Evolutionary conservation across 2,888 invertebrate genomes (phyloP), one percentile per base, ranked within the genome.

Genomic region (Cheiracanthium punctorium): DNA sequence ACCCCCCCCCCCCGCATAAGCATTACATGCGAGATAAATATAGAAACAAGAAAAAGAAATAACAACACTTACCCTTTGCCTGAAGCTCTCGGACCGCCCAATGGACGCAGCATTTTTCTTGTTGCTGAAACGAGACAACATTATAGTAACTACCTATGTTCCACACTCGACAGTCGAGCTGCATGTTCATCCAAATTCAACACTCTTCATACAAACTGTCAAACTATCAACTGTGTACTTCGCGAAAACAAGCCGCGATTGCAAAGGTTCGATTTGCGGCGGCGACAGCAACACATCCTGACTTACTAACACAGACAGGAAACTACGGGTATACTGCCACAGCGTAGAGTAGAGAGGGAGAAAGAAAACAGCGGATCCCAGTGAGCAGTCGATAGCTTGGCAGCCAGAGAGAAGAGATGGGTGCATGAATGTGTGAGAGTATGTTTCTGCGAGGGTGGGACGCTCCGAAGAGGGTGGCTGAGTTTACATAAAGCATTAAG

Each of bases 31-130:
- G 4, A 58, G 58, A 17, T 24, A 41, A 65, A 75, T 28, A 28
- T 64, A 29, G 41, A 41, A 37, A 33, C 75, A n/a, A 69, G 70
- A 32, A 20, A 32, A n/a, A 71, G 33, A 64, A 80, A 52, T 73
- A 58, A 74, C 4, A 58, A 48, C 20, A 88, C 90, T 89, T 73
- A 94, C 93, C 90, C 94, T 93, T 91, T 94, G 95, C 91, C 95
- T 95, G 91, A 95, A 94, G 91, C 95, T 95, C 91, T 95, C 95
- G 88, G 95, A 95, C 89, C 95, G 93, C 91, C 94, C 94, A 82
- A 93, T 92, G 76, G 91, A 88, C 71, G 86, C 52, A 20, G 80
- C 72, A 58, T 67, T 86, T 69, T 85, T 89, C 89, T 88, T 88
- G 87, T 80, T 88, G 77, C 74, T 82, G 84, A 89, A 89, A 89